Conservation (phyloP, 2,888 invertebrate species). For the Erebia ligea region DNA sequence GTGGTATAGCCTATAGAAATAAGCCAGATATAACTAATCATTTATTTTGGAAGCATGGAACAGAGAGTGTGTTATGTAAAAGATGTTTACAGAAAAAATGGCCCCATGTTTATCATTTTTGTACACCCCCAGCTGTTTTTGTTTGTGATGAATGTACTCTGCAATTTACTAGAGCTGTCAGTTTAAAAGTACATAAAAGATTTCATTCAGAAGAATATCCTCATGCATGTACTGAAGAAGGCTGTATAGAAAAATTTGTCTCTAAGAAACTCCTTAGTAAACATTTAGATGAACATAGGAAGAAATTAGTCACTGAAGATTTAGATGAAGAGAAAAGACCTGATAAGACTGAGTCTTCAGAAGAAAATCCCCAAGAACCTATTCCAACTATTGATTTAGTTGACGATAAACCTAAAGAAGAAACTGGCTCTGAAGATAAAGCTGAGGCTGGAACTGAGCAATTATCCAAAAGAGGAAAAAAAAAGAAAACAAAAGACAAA, state of each 20-base stretch:
- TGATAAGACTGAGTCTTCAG: conserved; percentile 49
- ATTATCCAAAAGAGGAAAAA: conserved; percentile 71
- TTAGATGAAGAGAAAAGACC: conserved; percentile 57
- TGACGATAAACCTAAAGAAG: conserved; percentile 63
- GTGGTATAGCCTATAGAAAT: conserved; percentile 94
- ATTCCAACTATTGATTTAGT: conserved; percentile 69
- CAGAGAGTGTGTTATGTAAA: conserved; percentile 93
- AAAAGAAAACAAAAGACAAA: conserved; percentile 75
- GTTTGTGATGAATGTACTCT: conserved; percentile 91
- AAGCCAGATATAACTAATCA: conserved; percentile 95
- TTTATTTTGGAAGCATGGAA: conserved; percentile 96
- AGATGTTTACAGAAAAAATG: conserved; percentile 94
- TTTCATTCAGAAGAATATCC: conserved; percentile 88
- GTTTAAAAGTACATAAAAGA: conserved; percentile 92
- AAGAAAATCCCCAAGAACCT: conserved; percentile 61
- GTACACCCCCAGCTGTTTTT: conserved; percentile 90
- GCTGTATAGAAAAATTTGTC: conserved; percentile 90
- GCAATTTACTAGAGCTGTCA: conserved; percentile 89
- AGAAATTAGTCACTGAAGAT: conserved; percentile 61
- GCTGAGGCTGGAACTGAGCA: conserved; percentile 59
- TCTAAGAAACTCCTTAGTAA: conserved; percentile 90
- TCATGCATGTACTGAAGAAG: conserved; percentile 87
- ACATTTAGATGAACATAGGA: conserved; percentile 86
- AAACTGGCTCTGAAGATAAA: conserved; percentile 63
- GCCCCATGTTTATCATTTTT: conserved; percentile 96